A percentile compares a stretch with the other conserved stretches of the same genome.
phyloP scores from a whole-genome alignment of 2,888 invertebrate genomes.

The Ecdyonurus torrentis region DNA sequence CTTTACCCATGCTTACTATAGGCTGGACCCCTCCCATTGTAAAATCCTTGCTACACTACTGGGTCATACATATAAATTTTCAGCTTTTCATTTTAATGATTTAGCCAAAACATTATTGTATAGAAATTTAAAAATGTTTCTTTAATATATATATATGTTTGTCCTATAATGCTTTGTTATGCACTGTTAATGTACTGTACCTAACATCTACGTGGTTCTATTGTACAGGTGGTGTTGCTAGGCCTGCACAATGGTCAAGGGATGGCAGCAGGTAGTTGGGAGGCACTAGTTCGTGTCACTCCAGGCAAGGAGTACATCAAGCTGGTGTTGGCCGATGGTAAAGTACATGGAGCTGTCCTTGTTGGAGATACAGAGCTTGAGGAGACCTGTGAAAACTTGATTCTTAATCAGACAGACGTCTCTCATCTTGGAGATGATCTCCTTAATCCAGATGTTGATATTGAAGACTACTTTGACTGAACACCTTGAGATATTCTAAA shows the following conservation, averaged over 20 bases:
- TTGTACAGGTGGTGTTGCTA: conserved; percentile 41
- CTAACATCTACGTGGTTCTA: too few species aligned
- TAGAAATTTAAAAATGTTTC: too few species aligned
- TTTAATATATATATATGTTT: too few species aligned
- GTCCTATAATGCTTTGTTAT: too few species aligned
- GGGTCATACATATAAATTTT: too few species aligned
- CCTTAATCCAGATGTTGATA: conserved; percentile 87
- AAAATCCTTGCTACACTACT: too few species aligned
- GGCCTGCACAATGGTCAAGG: conserved; percentile 90
- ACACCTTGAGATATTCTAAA: neutral
- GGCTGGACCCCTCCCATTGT: too few species aligned
- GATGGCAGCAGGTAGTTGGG: conserved; percentile 53
- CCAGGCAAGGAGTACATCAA: conserved; percentile 71
- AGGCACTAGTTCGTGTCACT: conserved; percentile 70
- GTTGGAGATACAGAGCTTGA: conserved; percentile 96
- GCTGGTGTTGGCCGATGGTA: conserved; percentile 59
- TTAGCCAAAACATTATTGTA: too few species aligned
- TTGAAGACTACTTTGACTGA: conserved; percentile 98
- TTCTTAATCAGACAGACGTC: conserved; percentile 84
- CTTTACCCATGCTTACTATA: too few species aligned
- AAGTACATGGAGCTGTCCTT: conserved; percentile 81
- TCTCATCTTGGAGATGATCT: conserved; percentile 78
- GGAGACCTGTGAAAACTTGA: conserved; percentile 96
- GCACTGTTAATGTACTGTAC: too few species aligned
- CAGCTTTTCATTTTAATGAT: too few species aligned